Conservation (phyloP, 1,140 invertebrate species). For the Drosophila kanapiae region DNA sequence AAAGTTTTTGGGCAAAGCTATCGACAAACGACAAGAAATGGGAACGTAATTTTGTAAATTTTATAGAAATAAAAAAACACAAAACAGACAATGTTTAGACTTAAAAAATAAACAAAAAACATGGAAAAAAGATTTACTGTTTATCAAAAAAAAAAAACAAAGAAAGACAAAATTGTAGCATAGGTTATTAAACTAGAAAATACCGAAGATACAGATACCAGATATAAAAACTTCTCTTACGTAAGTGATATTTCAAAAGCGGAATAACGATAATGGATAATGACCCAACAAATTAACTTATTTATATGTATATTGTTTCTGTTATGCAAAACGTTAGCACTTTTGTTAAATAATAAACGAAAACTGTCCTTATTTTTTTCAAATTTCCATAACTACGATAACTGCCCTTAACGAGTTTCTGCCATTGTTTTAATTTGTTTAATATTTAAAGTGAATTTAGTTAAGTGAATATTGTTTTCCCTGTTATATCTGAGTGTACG, state of each 20-base stretch:
- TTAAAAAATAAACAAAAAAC: conserved; percentile 37
- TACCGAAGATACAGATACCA: conserved; percentile 57
- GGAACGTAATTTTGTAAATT: conserved; percentile 84
- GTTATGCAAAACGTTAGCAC: conserved; percentile 50
- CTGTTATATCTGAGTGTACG: conserved; percentile 42
- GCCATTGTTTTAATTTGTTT: conserved; percentile 55
- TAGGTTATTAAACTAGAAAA: conserved; percentile 70
- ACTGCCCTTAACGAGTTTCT: conserved; percentile 71
- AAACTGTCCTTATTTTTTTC: background rate
- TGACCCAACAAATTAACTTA: conserved; percentile 25
- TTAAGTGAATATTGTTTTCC: conserved; percentile 44
- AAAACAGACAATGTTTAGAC: conserved; percentile 69
- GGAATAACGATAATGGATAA: conserved; percentile 56
- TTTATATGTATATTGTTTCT: conserved; percentile 63
- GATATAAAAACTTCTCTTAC: conserved; percentile 70
- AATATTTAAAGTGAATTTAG: conserved; percentile 37
- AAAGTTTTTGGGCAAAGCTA: conserved; percentile 48
- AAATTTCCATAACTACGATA: conserved; percentile 21
- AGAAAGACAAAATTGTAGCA: conserved; percentile 70
- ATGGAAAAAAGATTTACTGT: conserved; percentile 35
- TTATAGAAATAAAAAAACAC: conserved; percentile 79
- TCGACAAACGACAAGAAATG: conserved; percentile 58
- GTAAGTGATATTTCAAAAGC: conserved; percentile 77
- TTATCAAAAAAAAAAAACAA: conserved; percentile 58
- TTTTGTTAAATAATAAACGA: conserved; percentile 24